These are phyloP conservation scores for Actinopyga echinites DNA, from an alignment of 53 echinoderm and acorn worm species.

Conservation along the genomic window DNA sequence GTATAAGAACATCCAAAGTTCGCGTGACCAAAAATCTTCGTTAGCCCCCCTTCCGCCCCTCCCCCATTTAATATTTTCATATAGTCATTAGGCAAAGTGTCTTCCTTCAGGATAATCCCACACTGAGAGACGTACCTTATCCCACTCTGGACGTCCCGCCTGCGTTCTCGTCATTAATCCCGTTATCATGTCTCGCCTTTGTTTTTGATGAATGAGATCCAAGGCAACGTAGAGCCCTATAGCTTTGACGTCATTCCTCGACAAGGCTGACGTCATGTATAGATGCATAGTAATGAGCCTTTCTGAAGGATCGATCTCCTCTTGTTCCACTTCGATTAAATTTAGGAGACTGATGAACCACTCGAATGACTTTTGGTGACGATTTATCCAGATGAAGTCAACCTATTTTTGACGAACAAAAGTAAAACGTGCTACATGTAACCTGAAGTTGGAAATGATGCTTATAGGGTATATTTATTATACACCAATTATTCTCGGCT, in stretches of 20 bases:
- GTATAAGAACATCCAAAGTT: too few relatives aligned
- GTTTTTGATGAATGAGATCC: conserved; percentile 88
- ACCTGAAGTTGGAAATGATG: too few relatives aligned
- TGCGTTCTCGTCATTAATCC: conserved; percentile 92
- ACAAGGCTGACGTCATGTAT: conserved; percentile 96
- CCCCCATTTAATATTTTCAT: too few relatives aligned
- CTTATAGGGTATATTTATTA: too few relatives aligned
- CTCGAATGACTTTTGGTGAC: conserved; percentile 93
- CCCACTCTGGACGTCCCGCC: conserved; percentile 90
- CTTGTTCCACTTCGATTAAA: conserved; percentile 87
- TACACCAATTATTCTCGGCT: not conserved
- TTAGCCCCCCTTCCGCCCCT: too few relatives aligned
- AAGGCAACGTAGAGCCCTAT: conserved; percentile 91
- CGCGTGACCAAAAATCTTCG: too few relatives aligned
- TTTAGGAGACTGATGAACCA: conserved; percentile 95
- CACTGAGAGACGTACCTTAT: conserved; percentile 70
- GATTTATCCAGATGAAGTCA: conserved; percentile 97
- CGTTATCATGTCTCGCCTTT: conserved; percentile 83
- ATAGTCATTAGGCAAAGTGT: too few relatives aligned
- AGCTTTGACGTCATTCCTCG: conserved; percentile 89
- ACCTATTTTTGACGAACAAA: conserved; percentile 66
- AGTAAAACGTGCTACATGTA: too few relatives aligned
- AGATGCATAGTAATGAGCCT: conserved; percentile 86
- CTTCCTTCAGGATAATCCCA: too few relatives aligned
- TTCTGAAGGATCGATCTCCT: conserved; percentile 66